Evolutionary conservation across 2,888 invertebrate species (phyloP).

Genomic region (Leptinotarsa tumamoca): DNA sequence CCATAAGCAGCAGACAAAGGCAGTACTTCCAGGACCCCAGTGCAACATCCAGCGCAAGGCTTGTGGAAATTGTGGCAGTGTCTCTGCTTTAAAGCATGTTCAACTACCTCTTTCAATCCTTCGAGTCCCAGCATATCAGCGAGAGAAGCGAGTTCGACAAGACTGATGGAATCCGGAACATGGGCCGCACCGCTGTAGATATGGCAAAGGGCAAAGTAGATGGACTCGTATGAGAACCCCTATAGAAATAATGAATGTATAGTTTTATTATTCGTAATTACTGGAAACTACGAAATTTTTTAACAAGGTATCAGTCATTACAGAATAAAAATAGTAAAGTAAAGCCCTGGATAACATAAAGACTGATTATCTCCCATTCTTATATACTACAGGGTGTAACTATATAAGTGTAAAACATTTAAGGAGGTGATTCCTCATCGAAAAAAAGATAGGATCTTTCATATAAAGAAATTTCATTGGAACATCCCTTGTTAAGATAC

Average conservation of each 20-base stretch:
- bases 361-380: no score
- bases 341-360: no score
- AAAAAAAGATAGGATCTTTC: no score
- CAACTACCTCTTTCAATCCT: conserved; percentile 91
- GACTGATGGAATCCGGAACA: conserved; percentile 87
- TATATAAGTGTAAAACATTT: no score
- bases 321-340: no score
- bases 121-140: conserved; percentile 92
- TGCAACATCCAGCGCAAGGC: conserved; percentile 90
- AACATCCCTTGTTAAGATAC: no score
- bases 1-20: conserved; percentile 88
- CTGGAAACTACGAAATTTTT: no score
- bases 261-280: background rate
- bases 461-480: no score
- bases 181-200: conserved; percentile 94
- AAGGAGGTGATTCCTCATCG: no score
- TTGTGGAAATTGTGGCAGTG: conserved; percentile 96
- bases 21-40: conserved; percentile 86
- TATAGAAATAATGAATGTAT: conserved; percentile 40
- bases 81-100: conserved; percentile 80
- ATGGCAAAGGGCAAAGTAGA: conserved; percentile 92
- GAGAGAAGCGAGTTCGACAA: conserved; percentile 87
- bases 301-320: no score
- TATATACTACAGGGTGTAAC: no score
- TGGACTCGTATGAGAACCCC: conserved; percentile 85